These are phyloP conservation scores for Parasteatoda lunata DNA, from an alignment of 2,888 invertebrate species.

Conservation along the genomic window DNA sequence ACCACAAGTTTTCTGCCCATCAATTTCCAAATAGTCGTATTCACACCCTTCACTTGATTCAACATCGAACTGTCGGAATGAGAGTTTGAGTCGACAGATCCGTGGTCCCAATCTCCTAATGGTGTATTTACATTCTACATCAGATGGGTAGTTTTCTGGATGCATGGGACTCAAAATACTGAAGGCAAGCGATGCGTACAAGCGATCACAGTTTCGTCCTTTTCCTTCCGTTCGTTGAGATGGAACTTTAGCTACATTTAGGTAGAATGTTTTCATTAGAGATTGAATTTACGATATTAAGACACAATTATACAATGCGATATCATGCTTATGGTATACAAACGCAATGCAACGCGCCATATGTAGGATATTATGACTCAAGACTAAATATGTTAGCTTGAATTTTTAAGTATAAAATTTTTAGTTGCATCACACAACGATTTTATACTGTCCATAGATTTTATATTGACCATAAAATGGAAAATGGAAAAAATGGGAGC, in stretches of 20 bases:
- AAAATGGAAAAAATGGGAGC: too few relatives aligned
- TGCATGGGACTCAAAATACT: constrained; percentile 70
- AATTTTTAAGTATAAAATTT: too few relatives aligned
- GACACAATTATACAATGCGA: too few relatives aligned
- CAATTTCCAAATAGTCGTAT: constrained; percentile 70
- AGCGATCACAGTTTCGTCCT: constrained; percentile 51
- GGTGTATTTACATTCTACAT: constrained; percentile 69
- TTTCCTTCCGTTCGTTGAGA: constrained; percentile 39
- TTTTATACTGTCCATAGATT: too few relatives aligned
- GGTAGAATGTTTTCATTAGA: too few relatives aligned
- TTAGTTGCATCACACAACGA: too few relatives aligned
- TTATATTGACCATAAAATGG: too few relatives aligned
- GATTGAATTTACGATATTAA: too few relatives aligned
- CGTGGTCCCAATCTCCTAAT: constrained; percentile 65
- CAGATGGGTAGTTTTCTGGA: constrained; percentile 69
- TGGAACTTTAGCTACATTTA: constrained; percentile 33
- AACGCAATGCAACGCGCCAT: too few relatives aligned
- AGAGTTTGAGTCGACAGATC: constrained; percentile 70
- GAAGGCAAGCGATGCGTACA: constrained; percentile 64
- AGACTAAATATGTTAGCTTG: too few relatives aligned
- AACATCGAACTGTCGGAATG: constrained; percentile 70
- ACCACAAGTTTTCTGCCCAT: constrained; percentile 70
- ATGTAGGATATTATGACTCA: too few relatives aligned
- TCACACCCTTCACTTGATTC: constrained; percentile 68
- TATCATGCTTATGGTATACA: too few relatives aligned